phyloP scores from a whole-genome alignment of 2,888 invertebrate genomes.

The Dryobotodes eremita region DNA sequence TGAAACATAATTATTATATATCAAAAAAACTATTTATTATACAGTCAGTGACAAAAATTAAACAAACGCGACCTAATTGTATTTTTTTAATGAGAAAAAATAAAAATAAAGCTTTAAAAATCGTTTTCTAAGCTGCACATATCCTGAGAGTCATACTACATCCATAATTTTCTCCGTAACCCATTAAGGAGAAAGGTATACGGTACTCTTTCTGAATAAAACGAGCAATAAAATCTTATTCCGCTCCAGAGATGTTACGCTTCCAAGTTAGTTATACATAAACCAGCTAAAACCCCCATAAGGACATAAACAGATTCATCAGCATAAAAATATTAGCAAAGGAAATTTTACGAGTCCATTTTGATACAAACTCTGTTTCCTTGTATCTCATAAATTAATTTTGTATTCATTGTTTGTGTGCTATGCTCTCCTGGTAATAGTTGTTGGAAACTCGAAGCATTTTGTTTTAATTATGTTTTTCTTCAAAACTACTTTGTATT shows the following conservation, averaged over 20 bases:
- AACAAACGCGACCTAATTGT: not conserved
- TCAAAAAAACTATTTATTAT: not conserved
- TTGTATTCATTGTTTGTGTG: constrained; percentile 65
- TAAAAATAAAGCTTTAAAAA: not conserved
- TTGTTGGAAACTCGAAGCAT: constrained; percentile 55
- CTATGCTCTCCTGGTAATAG: constrained; percentile 60
- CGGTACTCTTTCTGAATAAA: not conserved
- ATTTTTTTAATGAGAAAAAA: too few species aligned
- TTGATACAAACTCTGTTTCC: constrained; percentile 56
- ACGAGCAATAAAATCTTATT: constrained; percentile 49
- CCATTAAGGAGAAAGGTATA: constrained; percentile 21
- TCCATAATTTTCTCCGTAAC: not conserved
- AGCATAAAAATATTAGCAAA: constrained; percentile 63
- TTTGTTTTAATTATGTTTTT: constrained; percentile 66
- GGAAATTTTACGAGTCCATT: constrained; percentile 56
- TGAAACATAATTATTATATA: not conserved
- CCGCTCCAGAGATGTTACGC: constrained; percentile 21
- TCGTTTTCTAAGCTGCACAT: not conserved
- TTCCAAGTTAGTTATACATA: constrained; percentile 17
- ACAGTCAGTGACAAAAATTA: not conserved
- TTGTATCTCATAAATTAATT: constrained; percentile 66
- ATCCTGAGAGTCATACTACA: not conserved
- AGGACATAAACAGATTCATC: constrained; percentile 51
- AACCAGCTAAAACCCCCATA: constrained; percentile 33
- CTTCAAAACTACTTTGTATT: constrained; percentile 56